Evolutionary conservation across 2,113 vertebrate species (phyloP).

Genomic region (Caretta caretta): DNA sequence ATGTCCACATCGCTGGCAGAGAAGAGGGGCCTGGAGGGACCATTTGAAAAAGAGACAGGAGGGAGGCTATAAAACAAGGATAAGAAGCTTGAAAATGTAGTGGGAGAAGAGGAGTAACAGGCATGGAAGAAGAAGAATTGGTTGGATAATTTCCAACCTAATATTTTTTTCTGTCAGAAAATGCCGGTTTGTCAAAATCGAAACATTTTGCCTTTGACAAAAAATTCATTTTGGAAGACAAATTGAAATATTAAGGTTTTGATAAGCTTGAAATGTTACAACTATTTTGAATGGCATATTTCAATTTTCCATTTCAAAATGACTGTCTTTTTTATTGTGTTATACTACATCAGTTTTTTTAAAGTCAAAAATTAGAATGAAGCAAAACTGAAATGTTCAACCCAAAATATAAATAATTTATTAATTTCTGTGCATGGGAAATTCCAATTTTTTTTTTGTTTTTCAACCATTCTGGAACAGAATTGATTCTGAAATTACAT

Average conservation of each 20-base stretch:
- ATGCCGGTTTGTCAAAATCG: background rate
- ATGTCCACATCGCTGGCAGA: background rate
- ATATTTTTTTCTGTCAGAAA: background rate
- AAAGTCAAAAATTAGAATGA: fast-evolving
- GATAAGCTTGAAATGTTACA: background rate
- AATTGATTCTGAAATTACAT: background rate
- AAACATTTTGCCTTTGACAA: background rate
- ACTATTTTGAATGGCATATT: background rate
- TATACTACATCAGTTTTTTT: background rate
- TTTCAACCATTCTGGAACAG: background rate
- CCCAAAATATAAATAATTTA: background rate
- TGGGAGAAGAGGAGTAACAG: fast-evolving
- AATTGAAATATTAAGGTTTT: background rate
- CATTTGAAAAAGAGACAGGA: background rate
- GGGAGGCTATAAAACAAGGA: background rate
- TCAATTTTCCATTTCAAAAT: background rate
- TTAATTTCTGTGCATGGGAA: background rate
- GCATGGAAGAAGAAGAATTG: background rate
- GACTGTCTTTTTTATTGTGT: background rate
- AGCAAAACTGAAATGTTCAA: background rate
- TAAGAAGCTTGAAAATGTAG: background rate
- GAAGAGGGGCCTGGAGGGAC: background rate
- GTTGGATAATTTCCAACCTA: background rate
- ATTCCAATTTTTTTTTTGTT: background rate
- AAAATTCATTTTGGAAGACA: background rate